Evolutionary conservation across 2,113 vertebrate genomes (phyloP), one percentile per base, ranked within the genome.

Genomic region (Xyliphius kryptos): DNA sequence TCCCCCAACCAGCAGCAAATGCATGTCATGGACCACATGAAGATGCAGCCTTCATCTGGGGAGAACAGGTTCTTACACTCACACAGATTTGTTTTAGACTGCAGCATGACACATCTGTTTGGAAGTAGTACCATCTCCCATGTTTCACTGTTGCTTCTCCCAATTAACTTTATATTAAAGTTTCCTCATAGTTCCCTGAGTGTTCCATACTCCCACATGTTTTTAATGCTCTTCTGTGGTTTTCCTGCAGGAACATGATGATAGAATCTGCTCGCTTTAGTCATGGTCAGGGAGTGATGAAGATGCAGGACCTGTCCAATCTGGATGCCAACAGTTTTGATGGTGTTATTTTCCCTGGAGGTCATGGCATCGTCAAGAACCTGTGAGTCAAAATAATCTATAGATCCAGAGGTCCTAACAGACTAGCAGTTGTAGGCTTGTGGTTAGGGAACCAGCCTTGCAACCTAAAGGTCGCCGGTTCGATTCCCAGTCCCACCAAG

Each of bases 1-100:
- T 78, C 86, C 16, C 85, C 85, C 2, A 86, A 87, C 66, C 82
- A 86, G n/a, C 83, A 82, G 79, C 85, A 86, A 71, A 86, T 85
- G 82, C 75, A 87, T 0, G 85, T 87, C 59, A 72, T 84, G 66
- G 86, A 87, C 56, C 82, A 87, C 69, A 73, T 77, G 68, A 85
- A 26, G 40, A 82, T 76, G 77, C 82, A 85, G 51, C 80, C 83
- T 7, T 21, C 61, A 10, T 74, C 80, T 12, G 77, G 85, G 0
- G 85, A 87, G 64, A 85, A 81, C 69, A 76, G 85, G 85, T 87
- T 15, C 15, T 17, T 15, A n/a, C 6, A 5, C 7, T 3, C 13
- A 13, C 20, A 7, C 37, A 38, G n/a, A n/a, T 26, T 12, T 61
- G 17, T 37, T 48, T 11, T 32, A 3, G 7, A 32, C 26, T 32